These are phyloP conservation scores for Nephila pilipes DNA, from an alignment of 1,140 invertebrate species.

Conservation along the genomic window DNA sequence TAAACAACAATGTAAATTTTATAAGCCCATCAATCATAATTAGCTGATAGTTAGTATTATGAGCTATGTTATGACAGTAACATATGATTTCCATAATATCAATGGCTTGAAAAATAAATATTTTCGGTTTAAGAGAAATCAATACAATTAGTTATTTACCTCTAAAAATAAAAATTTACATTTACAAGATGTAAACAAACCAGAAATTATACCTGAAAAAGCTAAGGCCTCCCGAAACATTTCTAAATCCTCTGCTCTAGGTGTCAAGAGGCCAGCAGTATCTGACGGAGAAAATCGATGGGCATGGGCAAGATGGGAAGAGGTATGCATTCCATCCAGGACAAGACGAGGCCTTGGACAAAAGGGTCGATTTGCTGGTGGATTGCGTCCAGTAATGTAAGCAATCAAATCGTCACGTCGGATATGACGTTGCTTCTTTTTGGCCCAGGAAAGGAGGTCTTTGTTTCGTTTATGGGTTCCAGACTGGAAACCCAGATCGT, in stretches of 20 bases:
- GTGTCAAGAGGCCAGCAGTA: neutral
- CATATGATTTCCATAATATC: no score
- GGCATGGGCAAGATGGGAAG: conserved; percentile 43
- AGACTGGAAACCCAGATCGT: conserved; percentile 87
- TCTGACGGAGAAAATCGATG: conserved; percentile 47
- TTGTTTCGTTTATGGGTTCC: conserved; percentile 88
- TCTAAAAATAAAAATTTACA: no score
- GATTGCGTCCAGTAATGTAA: conserved; percentile 88
- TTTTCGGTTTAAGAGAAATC: no score
- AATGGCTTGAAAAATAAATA: no score
- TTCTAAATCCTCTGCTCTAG: conserved; percentile 82
- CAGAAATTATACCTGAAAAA: conserved; percentile 82
- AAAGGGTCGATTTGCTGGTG: conserved; percentile 81
- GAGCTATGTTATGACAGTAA: no score
- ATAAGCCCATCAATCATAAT: no score
- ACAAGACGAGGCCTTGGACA: conserved; percentile 61
- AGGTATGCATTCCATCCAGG: conserved; percentile 68
- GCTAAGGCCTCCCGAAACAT: conserved; percentile 90
- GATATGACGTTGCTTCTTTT: conserved; percentile 87
- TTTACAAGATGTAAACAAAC: neutral
- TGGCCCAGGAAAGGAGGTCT: conserved; percentile 89
- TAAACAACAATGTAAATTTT: no score
- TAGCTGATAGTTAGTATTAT: no score
- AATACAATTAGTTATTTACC: no score
- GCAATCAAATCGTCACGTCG: conserved; percentile 89